Percentiles rank a stretch among this genome's conserved stretches.
phyloP scores from a whole-genome alignment of 2,888 invertebrate genomes.

The Ectobius pallidus region DNA sequence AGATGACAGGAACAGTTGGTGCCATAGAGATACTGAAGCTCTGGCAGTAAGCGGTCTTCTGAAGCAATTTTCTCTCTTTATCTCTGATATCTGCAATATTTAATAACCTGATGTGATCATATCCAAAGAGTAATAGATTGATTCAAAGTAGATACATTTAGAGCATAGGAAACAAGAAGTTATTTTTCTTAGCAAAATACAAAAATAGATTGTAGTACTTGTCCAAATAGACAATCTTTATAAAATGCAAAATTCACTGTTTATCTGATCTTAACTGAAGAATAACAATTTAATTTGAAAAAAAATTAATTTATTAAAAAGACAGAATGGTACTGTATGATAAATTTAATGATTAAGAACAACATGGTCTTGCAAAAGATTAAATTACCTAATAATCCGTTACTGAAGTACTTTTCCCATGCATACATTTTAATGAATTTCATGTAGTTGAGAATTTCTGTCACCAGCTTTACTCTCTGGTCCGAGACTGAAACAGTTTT shows the following conservation, averaged over 20 bases:
- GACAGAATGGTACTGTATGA: background rate
- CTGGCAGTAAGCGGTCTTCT: slow-evolving; percentile 63
- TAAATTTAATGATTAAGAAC: background rate
- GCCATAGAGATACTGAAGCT: slow-evolving; percentile 64
- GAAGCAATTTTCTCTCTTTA: slow-evolving; percentile 59
- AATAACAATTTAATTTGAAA: too few species aligned
- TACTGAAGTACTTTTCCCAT: slow-evolving; percentile 65
- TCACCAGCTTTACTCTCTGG: slow-evolving; percentile 59
- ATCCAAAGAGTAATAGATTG: background rate
- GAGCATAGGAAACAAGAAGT: too few species aligned
- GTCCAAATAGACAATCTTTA: too few species aligned
- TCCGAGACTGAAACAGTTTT: slow-evolving; percentile 52
- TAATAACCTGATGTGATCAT: too few species aligned
- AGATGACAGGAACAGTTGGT: slow-evolving; percentile 64
- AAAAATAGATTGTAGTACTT: too few species aligned
- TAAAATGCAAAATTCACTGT: too few species aligned
- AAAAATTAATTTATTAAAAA: slow-evolving; percentile 4
- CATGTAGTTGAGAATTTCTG: slow-evolving; percentile 63
- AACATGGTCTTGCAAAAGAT: too few species aligned
- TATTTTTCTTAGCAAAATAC: too few species aligned
- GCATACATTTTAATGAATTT: slow-evolving; percentile 69
- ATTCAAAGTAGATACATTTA: too few species aligned
- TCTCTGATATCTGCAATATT: slow-evolving; percentile 57
- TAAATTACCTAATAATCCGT: slow-evolving; percentile 55
- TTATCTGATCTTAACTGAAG: too few species aligned